Evolutionary conservation across 2,797 vertebrate genomes (phyloP).

Genomic region (Orientallactaga sibirica): DNA sequence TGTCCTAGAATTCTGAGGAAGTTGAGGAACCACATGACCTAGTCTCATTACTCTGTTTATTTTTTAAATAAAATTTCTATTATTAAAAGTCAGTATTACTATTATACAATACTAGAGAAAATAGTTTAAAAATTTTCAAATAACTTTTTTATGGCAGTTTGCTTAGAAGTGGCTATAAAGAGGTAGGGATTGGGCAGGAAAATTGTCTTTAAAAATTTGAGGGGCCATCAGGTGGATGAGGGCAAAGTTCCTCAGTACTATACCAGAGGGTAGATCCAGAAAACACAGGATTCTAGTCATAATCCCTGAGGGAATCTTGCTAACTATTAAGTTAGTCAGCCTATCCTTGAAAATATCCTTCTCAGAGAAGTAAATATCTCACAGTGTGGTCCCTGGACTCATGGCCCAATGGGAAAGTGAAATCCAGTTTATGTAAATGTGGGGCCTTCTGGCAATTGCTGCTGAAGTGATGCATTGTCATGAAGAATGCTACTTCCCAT

Average conservation of each 20-base stretch:
- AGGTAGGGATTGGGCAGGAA: background rate
- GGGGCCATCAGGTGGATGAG: background rate
- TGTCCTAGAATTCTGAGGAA: background rate
- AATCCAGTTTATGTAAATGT: background rate
- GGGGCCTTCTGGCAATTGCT: background rate
- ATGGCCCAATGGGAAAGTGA: background rate
- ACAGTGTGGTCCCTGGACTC: background rate
- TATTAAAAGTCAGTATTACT: background rate
- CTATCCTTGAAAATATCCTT: background rate
- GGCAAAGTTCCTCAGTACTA: background rate
- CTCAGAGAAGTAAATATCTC: background rate
- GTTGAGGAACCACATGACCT: background rate
- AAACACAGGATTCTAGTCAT: background rate
- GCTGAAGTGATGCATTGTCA: background rate
- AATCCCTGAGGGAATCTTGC: background rate
- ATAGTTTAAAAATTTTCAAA: background rate
- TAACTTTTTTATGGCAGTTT: background rate
- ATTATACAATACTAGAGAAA: background rate
- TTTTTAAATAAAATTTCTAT: background rate
- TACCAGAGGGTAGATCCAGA: background rate
- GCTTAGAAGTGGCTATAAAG: background rate
- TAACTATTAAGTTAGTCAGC: background rate
- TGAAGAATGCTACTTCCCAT: background rate
- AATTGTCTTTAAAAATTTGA: background rate
- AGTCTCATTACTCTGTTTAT: background rate